These are phyloP conservation scores for Melanerpes formicivorus DNA, from an alignment of 2,113 vertebrate species.

Conservation along the genomic window DNA sequence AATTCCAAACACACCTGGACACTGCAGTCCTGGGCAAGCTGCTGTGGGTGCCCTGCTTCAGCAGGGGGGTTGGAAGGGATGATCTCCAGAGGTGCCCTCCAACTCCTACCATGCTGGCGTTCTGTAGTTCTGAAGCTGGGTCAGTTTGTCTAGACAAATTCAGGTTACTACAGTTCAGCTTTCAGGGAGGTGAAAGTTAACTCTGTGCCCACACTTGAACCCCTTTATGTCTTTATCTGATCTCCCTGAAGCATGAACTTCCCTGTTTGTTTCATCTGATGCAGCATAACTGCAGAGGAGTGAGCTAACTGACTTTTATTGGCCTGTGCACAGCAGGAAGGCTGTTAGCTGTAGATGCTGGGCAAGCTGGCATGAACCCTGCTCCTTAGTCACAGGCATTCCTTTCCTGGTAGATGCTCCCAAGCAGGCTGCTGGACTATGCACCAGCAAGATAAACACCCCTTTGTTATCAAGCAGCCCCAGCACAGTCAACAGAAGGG, in stretches of 20 bases:
- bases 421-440: not conserved
- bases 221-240: slow-evolving; percentile 24
- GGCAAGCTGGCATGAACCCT: not conserved
- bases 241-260: slow-evolving; percentile 24
- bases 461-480: slow-evolving; percentile 30
- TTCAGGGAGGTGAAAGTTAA: slow-evolving; percentile 11
- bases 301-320: not conserved
- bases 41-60: no score
- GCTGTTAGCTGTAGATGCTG: not conserved
- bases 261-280: not conserved
- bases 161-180: not conserved
- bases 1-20: no score
- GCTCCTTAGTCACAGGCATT: not conserved
- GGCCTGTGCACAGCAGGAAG: not conserved
- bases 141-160: not conserved
- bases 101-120: no score
- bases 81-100: no score
- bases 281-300: not conserved
- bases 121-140: fast-evolving
- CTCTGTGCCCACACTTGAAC: not conserved
- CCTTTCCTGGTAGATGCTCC: not conserved
- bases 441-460: slow-evolving; percentile 22
- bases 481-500: not conserved
- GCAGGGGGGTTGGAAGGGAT: no score
- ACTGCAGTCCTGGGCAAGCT: no score